Evolutionary conservation across 2,113 vertebrate genomes (phyloP).

Genomic region (Myodes glareolus): DNA sequence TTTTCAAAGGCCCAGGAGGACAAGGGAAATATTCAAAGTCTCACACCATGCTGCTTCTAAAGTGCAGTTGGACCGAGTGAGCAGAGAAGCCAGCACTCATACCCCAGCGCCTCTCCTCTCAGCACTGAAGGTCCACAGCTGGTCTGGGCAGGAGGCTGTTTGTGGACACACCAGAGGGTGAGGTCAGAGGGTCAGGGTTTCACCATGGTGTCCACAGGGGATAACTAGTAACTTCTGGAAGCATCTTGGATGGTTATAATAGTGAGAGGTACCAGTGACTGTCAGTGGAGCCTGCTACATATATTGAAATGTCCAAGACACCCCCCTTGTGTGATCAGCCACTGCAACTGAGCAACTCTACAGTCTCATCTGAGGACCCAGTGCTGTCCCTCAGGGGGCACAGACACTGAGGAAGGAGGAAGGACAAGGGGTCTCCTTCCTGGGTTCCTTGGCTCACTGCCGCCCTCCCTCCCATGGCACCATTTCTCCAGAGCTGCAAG

Average conservation of each 20-base stretch:
- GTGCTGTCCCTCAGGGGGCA: not conserved
- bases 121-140: not conserved
- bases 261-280: not conserved
- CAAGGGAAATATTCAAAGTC: not conserved
- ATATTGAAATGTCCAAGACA: not conserved
- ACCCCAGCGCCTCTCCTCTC: not conserved
- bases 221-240: not conserved
- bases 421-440: not conserved
- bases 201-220: not conserved
- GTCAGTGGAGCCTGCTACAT: not conserved
- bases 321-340: rapidly evolving
- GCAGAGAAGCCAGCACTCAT: not conserved
- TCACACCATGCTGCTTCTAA: not conserved
- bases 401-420: not conserved
- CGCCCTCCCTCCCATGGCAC: not conserved
- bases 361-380: not conserved
- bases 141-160: not conserved
- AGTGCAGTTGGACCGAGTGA: not conserved
- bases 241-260: not conserved
- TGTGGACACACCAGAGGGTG: not conserved
- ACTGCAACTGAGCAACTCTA: not conserved
- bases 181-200: not conserved
- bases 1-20: not conserved
- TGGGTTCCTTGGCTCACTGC: not conserved
- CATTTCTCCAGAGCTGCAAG: not conserved